Evolutionary conservation across 2,113 vertebrate genomes (phyloP).

Genomic region (Urocolius indicus): DNA sequence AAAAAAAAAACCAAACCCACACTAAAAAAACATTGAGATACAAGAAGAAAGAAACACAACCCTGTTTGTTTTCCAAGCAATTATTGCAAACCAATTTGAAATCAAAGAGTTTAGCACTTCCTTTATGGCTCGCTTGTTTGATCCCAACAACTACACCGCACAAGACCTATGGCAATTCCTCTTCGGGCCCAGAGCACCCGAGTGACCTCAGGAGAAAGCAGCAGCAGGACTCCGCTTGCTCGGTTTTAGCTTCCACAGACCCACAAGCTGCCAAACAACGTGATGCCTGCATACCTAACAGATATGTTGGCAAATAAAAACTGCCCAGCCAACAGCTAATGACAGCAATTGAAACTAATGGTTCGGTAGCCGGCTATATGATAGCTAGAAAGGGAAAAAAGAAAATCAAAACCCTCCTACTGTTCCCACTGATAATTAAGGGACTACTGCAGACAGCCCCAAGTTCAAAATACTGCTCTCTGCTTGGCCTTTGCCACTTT

Average conservation of each 20-base stretch:
- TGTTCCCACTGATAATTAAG: not conserved
- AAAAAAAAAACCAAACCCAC: not conserved
- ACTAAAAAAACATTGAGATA: not conserved
- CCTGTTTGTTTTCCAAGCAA: not conserved
- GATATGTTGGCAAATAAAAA: not conserved
- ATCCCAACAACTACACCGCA: not conserved
- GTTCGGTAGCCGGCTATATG: not conserved
- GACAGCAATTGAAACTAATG: not conserved
- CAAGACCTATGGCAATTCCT: fast-evolving
- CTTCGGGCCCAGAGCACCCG: not conserved
- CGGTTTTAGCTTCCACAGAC: not conserved
- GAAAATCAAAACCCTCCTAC: not conserved
- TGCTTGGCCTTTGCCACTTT: not conserved
- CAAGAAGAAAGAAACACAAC: not conserved
- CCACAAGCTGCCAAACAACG: not conserved
- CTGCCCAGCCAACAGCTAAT: not conserved
- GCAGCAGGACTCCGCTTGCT: not conserved
- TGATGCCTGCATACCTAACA: not conserved
- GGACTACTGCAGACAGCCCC: not conserved
- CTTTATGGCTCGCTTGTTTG: fast-evolving
- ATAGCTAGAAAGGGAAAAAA: not conserved
- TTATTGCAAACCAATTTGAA: not conserved
- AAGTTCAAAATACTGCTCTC: not conserved
- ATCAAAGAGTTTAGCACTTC: not conserved
- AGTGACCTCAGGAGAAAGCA: not conserved